Evolutionary conservation across 2,113 vertebrate species (phyloP).

Genomic region (Eptesicus fuscus): DNA sequence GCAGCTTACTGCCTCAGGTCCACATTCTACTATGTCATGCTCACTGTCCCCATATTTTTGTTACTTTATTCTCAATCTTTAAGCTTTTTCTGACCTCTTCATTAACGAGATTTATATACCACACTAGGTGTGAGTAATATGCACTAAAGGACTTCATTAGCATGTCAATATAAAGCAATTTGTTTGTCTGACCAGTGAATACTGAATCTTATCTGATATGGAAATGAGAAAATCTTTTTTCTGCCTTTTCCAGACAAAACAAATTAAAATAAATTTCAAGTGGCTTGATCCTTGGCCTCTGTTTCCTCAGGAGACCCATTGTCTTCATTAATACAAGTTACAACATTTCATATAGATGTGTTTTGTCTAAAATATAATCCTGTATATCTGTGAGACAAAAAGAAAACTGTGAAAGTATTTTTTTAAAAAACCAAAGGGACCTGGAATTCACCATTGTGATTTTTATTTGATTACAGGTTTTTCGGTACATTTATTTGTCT

Average conservation of each 20-base stretch:
- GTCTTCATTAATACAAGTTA: conserved; percentile 17
- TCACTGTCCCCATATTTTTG: conserved; percentile 23
- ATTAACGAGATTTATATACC: conserved; percentile 53
- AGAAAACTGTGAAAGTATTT: not conserved
- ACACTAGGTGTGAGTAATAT: conserved; percentile 33
- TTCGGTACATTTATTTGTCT: conserved; percentile 39
- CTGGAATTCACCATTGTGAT: not conserved
- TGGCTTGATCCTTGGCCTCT: not conserved
- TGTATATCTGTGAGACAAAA: not conserved
- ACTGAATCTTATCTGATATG: conserved; percentile 31
- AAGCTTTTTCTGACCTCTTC: conserved; percentile 47
- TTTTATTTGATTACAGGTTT: conserved; percentile 35
- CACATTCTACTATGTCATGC: not conserved
- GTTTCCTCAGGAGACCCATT: conserved; percentile 20
- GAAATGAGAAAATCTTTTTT: conserved; percentile 25
- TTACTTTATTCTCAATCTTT: not conserved
- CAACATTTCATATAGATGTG: not conserved
- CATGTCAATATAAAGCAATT: conserved; percentile 55
- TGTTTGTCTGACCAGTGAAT: conserved; percentile 49
- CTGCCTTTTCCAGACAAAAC: conserved; percentile 23
- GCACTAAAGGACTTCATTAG: conserved; percentile 53
- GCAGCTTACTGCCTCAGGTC: not conserved
- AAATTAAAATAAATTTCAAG: conserved; percentile 49
- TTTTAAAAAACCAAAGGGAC: not conserved
- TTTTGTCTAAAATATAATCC: conserved; percentile 8